A percentile compares a stretch with the other conserved stretches of the same genome.
phyloP scores from a whole-genome alignment of 1,140 invertebrate genomes.

The Apis cerana region DNA sequence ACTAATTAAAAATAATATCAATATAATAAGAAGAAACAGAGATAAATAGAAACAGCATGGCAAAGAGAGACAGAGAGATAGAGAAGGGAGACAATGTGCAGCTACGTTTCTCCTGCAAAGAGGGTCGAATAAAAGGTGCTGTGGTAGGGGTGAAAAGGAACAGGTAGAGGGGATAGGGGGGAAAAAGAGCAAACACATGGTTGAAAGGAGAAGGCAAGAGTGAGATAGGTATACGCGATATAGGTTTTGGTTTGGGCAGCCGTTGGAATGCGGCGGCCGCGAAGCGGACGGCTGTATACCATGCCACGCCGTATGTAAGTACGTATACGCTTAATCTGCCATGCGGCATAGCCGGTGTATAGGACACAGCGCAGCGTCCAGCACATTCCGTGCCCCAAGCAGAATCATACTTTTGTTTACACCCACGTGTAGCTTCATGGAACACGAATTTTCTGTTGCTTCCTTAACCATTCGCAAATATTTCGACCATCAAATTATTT shows the following conservation, averaged over 20 bases:
- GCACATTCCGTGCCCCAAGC: constrained; percentile 47
- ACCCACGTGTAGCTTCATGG: constrained; percentile 31
- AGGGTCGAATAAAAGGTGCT: constrained; percentile 38
- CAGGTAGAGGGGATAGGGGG: constrained; percentile 21
- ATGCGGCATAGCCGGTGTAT: constrained; percentile 21
- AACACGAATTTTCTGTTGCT: constrained; percentile 36
- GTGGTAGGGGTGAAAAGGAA: constrained; percentile 32
- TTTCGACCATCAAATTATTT: constrained; percentile 3
- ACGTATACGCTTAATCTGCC: constrained; percentile 45
- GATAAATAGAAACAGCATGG: background rate
- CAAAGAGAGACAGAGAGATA: too few species aligned
- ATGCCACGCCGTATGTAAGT: constrained; percentile 49
- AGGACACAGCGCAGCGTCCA: constrained; percentile 48
- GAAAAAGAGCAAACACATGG: constrained; percentile 19
- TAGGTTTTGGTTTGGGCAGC: constrained; percentile 74
- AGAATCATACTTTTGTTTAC: constrained; percentile 46
- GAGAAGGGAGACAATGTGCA: constrained; percentile 29
- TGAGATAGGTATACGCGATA: constrained; percentile 57
- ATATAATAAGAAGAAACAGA: background rate
- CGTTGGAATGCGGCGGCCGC: constrained; percentile 75
- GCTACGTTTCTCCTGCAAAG: constrained; percentile 39
- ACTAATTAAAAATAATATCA: too few species aligned
- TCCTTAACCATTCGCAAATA: constrained; percentile 15
- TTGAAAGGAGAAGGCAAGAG: constrained; percentile 16
- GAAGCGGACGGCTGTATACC: constrained; percentile 61